Percentiles rank a stretch among this genome's conserved stretches.
These are phyloP conservation scores for Himalopsyche tibetana DNA, from an alignment of 2,888 invertebrate genomes.

Conservation along the genomic window DNA sequence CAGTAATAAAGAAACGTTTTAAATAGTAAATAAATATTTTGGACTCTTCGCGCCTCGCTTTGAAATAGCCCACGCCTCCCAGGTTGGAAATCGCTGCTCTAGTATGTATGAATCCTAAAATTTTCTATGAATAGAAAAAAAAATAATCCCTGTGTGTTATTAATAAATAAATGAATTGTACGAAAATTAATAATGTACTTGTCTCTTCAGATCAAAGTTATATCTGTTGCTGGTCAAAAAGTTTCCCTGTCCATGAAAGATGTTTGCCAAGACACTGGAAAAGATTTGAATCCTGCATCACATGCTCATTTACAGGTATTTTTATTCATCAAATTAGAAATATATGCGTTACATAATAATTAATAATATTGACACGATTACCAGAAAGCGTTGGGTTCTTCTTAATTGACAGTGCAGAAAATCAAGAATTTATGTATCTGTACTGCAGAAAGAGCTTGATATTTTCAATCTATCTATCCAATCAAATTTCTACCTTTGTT, in stretches of 20 bases:
- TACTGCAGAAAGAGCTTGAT: not conserved
- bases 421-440: not conserved
- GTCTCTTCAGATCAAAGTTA: constrained; percentile 83
- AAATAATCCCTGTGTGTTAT: too few relatives aligned
- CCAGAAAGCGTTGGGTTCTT: too few relatives aligned
- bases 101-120: too few relatives aligned
- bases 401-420: too few relatives aligned
- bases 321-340: not conserved
- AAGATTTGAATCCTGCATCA: constrained; percentile 93
- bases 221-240: constrained; percentile 95
- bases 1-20: too few relatives aligned
- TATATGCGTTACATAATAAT: too few relatives aligned
- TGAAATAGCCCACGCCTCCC: too few relatives aligned
- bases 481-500: not conserved
- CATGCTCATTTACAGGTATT: constrained; percentile 81
- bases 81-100: too few relatives aligned
- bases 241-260: constrained; percentile 98
- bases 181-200: not conserved
- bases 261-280: constrained; percentile 96
- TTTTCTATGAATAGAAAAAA: too few relatives aligned
- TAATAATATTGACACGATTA: too few relatives aligned
- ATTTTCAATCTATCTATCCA: not conserved
- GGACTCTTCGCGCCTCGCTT: too few relatives aligned
- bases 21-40: too few relatives aligned
- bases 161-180: not conserved